Evolutionary conservation across 2,888 invertebrate genomes (phyloP), one percentile per base, ranked within the genome.

Genomic region (Noctua pronuba): DNA sequence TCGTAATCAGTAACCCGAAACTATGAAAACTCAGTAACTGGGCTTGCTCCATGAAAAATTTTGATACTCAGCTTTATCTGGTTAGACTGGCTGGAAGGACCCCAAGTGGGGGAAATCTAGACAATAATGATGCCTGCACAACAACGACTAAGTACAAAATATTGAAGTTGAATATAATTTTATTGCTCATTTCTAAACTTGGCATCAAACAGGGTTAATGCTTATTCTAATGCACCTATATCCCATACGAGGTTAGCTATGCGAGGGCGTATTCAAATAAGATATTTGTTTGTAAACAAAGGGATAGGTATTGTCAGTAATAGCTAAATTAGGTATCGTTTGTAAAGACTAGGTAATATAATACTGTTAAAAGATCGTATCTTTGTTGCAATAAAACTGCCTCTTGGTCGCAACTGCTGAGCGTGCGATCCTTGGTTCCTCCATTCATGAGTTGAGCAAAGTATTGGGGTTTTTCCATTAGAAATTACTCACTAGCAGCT

Each of bases 241-340:
- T 52, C 16, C 16, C 2, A 11, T 1, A 24, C 6, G 28, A 79
- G 49, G 76, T 75, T 65, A 82, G 13, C 21, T 69, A 60, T 69
- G 68, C 82, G 38, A 82, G 58, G 82, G 76, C 70, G 65, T 82
- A 82, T 80, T 76, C 52, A 76, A 82, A 82, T 82, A 49, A 65
- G 69, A 21, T 52, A 35, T 44, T 28, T 49, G 10, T 68, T 46
- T 68, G 2, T 55, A 31, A 62, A 62, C 52, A 1, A 66, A 80
- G 44, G 3, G 16, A 44, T 49, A 44, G 7, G 66, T 24, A 44
- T 60, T 28, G 24, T 10, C 16, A 49, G 21, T 41, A 44, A 41
- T n/a, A 8, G 8, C 28, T 73, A 8, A 65, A 46, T 38, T 8
- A 76, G 28, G 24, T 16, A 49, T 16, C 6, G n/a, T 71, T 71